Evolutionary conservation across 2,113 vertebrate species (phyloP).

Genomic region (Cottus gobio): DNA sequence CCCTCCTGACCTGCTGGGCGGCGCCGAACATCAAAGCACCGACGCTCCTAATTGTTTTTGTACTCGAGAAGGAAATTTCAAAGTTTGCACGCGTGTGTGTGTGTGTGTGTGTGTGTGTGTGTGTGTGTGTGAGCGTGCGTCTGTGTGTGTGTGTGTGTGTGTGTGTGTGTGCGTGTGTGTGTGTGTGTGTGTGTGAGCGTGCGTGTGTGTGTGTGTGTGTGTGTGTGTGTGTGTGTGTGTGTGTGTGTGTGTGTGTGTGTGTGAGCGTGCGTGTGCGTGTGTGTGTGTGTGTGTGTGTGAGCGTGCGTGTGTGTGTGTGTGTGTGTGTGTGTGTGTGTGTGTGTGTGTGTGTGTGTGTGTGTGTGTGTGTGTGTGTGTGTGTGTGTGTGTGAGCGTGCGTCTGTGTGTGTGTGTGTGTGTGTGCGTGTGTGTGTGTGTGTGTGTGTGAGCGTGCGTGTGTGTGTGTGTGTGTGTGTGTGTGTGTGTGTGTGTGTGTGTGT

Average conservation of each 20-base stretch:
- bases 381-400: no score
- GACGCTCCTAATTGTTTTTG: conserved; percentile 73
- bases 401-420: no score
- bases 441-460: no score
- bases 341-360: conserved; percentile 10
- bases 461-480: no score
- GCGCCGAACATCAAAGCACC: conserved; percentile 80
- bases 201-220: neutral
- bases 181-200: no score
- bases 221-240: neutral
- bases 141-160: conserved; percentile 16
- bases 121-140: no score
- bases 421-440: no score
- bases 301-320: neutral
- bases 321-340: neutral
- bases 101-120: conserved; percentile 7
- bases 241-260: no score
- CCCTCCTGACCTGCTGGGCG: conserved; percentile 79
- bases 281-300: conserved; percentile 3
- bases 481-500: no score
- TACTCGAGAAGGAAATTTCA: conserved; percentile 68
- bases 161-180: no score
- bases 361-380: neutral
- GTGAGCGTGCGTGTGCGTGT: neutral
- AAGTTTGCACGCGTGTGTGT: conserved; percentile 15